Base-by-base conservation (phyloP, 2,888 invertebrate species). In the Acleris emargana region DNA sequence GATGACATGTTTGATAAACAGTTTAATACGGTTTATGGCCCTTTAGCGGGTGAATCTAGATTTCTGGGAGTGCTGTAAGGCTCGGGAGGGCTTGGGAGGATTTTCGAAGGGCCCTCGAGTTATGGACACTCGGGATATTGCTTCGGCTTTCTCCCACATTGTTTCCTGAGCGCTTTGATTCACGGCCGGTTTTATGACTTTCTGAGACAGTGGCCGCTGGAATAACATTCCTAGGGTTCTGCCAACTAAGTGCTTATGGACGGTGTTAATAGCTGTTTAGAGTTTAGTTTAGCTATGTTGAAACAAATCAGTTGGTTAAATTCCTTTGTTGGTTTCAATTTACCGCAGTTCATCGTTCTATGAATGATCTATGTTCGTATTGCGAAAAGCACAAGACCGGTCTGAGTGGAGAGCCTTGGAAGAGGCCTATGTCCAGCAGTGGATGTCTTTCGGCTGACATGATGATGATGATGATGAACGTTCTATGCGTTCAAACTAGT, bases 101-200 rank as follows among this genome's bases (percentile, higher is more conserved):
- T 13, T 32, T 32, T 20, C 49, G 5, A 16, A 49, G 58, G 25
- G 32, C 32, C 16, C 49, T 9, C 32, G 20, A 22, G 18, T 45
- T 43, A 45, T 57, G 45, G 43, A 22, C 13, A 45, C 45, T 57
- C 11, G 13, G 20, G 45, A 45, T 57, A 45, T 57, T 45, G 45
- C 45, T 45, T 57, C 57, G 57, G 25, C 45, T 17, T 45, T 57
- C 55, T 3, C 54, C 42, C 57, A 25, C 57, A 57, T 57, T 45
- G 57, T 57, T 45, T 20, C 25, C 45, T 43, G 43, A 45, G 22
- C 7, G 25, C 45, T 17, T 25, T 45, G 57, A 45, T 45, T 57
- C 25, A 28, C 25, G 42, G 17, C 16, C 16, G 45, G 57, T 57
- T 57, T 57, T 57, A 45, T 17, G 25, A 25, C 6, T 57, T 22